Base-by-base conservation (phyloP, 2,888 invertebrate genomes). In the Meganola albula region DNA sequence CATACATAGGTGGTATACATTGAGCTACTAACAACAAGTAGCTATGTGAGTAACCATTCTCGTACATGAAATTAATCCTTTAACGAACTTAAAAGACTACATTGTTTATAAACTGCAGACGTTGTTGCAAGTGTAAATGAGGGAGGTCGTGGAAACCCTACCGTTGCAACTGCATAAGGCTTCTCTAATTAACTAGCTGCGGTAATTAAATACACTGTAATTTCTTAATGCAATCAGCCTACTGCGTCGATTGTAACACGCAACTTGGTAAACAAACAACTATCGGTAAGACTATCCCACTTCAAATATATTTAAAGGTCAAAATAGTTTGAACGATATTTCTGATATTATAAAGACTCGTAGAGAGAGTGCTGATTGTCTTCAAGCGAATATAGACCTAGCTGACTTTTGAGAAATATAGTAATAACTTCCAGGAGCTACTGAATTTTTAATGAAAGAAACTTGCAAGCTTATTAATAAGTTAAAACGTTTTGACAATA, bases 141-240 rank as follows among this genome's bases (percentile, higher is more conserved):
- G 71, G 60, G 63, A 73, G 70, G 71, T 43, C 69, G 56, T 53
- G 59, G 82, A 83, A 84, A 68, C 84, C 84, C 60, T 77, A 74
- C 43, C 53, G 49, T 63, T 64, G 65, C 72, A 64, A 55, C 43
- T 40, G 53, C 50, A 37, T 74, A 72, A 24, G 75, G 84, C 74
- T 83, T 84, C 84, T 54, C 64, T 82, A 84, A 83, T 84, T 83
- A 83, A 79, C 80, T 66, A 60, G 64, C 62, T 55, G 39, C 62
- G 56, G 73, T 83, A 82, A 84, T 84, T 83, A 84, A 79, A 80
- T 83, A 80, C 77, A 63, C 54, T 68, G 69, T 80, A 76, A 83
- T 80, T 83, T 78, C 70, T 76, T 79, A 78, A 79, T 79, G 75
- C 77, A 79, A 74, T 74, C 77, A 75, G 66, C 59, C 51, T n/a